These are phyloP conservation scores for Gymnocypris eckloni DNA, from an alignment of 2,797 vertebrate genomes.

Conservation along the genomic window DNA sequence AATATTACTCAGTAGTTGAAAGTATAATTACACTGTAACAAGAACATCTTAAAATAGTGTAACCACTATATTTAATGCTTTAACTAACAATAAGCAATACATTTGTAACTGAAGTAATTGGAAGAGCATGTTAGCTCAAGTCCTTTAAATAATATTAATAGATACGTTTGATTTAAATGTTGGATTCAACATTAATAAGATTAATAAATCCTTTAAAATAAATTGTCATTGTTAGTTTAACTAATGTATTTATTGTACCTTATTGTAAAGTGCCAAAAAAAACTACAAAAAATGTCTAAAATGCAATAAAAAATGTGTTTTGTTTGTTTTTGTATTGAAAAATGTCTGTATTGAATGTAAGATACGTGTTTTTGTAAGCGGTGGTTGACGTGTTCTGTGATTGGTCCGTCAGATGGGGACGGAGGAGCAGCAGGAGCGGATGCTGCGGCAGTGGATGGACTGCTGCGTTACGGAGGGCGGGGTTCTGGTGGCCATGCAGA, in stretches of 20 bases:
- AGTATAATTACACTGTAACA: too few relatives aligned
- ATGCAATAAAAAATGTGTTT: neutral
- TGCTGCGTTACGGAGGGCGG: slow-evolving; percentile 98
- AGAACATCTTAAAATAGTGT: too few relatives aligned
- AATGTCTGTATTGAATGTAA: neutral
- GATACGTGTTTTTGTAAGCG: neutral
- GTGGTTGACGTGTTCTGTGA: neutral
- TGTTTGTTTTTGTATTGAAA: neutral
- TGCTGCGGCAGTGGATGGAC: slow-evolving; percentile 97
- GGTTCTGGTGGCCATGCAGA: slow-evolving; percentile 93
- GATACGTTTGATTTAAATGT: neutral
- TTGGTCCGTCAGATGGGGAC: slow-evolving; percentile 86
- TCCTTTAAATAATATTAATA: neutral
- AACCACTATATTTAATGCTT: too few relatives aligned
- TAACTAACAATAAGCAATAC: neutral
- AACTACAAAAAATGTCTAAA: too few relatives aligned
- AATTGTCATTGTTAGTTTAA: neutral
- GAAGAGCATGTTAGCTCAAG: neutral
- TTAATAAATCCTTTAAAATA: neutral
- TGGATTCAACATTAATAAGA: neutral
- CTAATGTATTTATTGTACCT: neutral
- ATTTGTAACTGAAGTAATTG: neutral
- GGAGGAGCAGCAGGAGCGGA: slow-evolving; percentile 97
- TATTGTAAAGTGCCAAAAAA: neutral
- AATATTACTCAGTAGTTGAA: too few relatives aligned